These are phyloP conservation scores for Megalops atlanticus DNA, from an alignment of 2,113 vertebrate species.

Conservation along the genomic window DNA sequence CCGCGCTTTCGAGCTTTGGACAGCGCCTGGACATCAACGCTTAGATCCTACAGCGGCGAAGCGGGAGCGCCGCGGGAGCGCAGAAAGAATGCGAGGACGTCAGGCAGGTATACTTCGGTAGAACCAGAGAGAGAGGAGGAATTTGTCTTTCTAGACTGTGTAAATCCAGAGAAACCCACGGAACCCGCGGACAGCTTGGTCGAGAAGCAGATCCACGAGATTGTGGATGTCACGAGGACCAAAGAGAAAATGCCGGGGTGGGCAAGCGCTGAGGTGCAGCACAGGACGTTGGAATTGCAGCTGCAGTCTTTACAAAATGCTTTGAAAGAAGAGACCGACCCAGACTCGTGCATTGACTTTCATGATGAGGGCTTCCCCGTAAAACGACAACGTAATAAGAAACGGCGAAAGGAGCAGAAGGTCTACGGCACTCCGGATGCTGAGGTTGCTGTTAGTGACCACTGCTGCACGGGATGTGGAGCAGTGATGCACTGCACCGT, in stretches of 20 bases:
- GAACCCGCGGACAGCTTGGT: conserved; percentile 1
- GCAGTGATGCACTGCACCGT: conserved; percentile 79
- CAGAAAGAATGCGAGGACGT: background rate
- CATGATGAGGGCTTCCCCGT: conserved; percentile 57
- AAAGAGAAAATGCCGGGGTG: background rate
- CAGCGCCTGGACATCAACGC: background rate
- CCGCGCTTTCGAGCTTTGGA: background rate
- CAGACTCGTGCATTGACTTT: conserved; percentile 56
- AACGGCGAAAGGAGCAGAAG: conserved; percentile 44
- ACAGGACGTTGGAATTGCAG: conserved; percentile 50
- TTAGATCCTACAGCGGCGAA: conserved; percentile 32
- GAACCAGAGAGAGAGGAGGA: conserved; percentile 63
- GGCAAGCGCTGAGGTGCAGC: conserved; percentile 5
- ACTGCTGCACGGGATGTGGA: conserved; percentile 81
- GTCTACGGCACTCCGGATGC: conserved; percentile 63
- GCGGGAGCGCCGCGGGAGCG: background rate
- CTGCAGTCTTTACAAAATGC: conserved; percentile 38
- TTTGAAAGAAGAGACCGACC: conserved; percentile 4
- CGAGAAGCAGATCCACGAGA: background rate
- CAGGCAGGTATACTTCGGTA: conserved; percentile 45
- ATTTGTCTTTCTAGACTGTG: conserved; percentile 74
- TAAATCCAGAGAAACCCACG: conserved; percentile 39
- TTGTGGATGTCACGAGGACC: conserved; percentile 18
- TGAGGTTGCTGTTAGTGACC: conserved; percentile 59
- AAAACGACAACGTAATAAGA: conserved; percentile 38